Conservation (phyloP, 2,888 invertebrate species). For the Euzetes globulus region DNA sequence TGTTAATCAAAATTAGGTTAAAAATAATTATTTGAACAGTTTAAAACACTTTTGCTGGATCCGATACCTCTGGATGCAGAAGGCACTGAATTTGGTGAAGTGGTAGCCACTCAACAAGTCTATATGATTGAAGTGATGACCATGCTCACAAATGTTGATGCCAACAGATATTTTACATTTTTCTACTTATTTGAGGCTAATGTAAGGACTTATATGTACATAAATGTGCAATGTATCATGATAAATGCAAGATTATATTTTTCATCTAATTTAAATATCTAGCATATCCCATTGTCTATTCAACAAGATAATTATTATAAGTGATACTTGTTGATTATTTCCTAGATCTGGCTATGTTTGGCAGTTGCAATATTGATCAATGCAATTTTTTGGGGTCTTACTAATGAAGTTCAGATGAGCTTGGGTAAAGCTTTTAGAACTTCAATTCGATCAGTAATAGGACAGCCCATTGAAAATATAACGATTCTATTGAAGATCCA, state of each 20-base stretch:
- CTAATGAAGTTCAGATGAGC: background rate
- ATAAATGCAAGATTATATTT: no score
- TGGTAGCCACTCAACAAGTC: background rate
- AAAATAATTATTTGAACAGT: no score
- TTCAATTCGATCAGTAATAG: background rate
- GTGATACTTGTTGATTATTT: no score
- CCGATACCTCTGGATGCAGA: background rate
- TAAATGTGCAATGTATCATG: no score
- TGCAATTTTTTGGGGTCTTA: background rate
- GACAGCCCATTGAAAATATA: background rate
- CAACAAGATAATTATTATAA: no score
- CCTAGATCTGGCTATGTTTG: background rate
- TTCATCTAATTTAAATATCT: no score
- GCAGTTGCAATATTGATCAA: background rate
- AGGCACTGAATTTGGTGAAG: background rate
- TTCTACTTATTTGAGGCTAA: background rate
- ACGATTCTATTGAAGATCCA: no score
- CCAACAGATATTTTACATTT: background rate
- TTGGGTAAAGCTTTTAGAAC: background rate
- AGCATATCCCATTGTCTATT: no score
- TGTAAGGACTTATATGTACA: no score
- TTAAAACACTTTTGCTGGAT: background rate
- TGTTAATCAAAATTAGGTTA: no score
- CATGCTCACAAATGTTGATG: background rate
- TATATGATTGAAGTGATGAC: background rate